Evolutionary conservation across 2,888 invertebrate species (phyloP), one percentile per base, ranked within the genome.

Genomic region (Drosophila nigricruria): DNA sequence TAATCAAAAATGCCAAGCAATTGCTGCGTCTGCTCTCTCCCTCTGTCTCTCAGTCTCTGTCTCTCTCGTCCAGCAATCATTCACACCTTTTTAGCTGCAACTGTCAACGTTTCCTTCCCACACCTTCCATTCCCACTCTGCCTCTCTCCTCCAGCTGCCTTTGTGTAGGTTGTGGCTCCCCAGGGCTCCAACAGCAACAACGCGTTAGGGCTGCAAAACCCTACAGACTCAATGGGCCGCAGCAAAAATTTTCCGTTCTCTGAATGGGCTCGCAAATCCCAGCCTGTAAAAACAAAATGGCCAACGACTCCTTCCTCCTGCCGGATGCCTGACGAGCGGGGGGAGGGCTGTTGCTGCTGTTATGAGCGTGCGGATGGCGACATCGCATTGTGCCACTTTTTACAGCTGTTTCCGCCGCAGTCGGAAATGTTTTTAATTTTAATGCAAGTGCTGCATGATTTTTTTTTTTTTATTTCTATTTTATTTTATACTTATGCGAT

Each of bases 401-500:
- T 88, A 80, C 82, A 73, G 77, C 72, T 71, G 76, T 77, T 82
- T 83, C 88, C 88, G 85, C 63, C 65, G 58, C 69, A 68, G 59
- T 59, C 75, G 81, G 86, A 84, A 84, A 70, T 83, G 80, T 88
- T 79, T 88, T 88, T 85, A 84, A 88, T 88, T 88, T 83, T 70
- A 82, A 85, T 82, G 79, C 80, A 82, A 77, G 65, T 73, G 76
- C 60, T 52, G 65, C 64, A 50, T 40, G 47, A n/a, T 63, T 18
- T 30, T 73, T 57, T 62, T 63, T 18, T 30, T 73, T 57, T 62
- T 59, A 36, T 47, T 42, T 57, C 43, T 47, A 73, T 58, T 45
- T 49, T 49, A 12, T 18, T 47, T 49, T 12, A 49, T 30, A 49
- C 47, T 49, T 62, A 36, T 20, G 18, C 34, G 30, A 32, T 49